Conservation (phyloP, 2,113 vertebrate species). For the Abramis brama region DNA sequence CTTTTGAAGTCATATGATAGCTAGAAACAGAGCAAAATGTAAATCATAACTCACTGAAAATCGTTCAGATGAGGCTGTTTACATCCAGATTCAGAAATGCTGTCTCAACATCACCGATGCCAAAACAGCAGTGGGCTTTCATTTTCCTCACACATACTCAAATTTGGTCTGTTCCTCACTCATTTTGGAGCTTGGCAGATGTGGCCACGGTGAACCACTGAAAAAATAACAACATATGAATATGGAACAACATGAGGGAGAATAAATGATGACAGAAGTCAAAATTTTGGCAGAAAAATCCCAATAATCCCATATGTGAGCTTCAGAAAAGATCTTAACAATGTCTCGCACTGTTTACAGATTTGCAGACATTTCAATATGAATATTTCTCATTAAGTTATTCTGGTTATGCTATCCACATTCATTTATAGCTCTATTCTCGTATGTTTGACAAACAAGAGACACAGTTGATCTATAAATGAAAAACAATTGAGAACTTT, state of each 20-base stretch:
- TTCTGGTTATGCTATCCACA: background rate
- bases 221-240: background rate
- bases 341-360: background rate
- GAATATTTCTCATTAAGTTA: background rate
- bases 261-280: conserved; percentile 2
- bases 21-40: background rate
- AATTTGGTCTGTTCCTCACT: background rate
- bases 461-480: background rate
- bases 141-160: background rate
- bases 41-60: background rate
- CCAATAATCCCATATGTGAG: background rate
- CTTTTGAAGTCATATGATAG: background rate
- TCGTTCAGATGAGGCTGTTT: background rate
- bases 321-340: background rate
- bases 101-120: background rate
- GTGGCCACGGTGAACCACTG: background rate
- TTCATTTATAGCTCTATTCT: background rate
- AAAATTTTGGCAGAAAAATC: background rate
- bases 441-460: background rate
- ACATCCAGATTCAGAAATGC: background rate
- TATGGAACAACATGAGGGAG: conserved; percentile 3
- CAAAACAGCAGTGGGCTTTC: background rate
- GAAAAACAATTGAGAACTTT: background rate
- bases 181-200: background rate
- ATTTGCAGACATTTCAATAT: background rate